These are phyloP conservation scores for Asbolus verrucosus DNA, from an alignment of 1,140 invertebrate genomes.

Conservation along the genomic window DNA sequence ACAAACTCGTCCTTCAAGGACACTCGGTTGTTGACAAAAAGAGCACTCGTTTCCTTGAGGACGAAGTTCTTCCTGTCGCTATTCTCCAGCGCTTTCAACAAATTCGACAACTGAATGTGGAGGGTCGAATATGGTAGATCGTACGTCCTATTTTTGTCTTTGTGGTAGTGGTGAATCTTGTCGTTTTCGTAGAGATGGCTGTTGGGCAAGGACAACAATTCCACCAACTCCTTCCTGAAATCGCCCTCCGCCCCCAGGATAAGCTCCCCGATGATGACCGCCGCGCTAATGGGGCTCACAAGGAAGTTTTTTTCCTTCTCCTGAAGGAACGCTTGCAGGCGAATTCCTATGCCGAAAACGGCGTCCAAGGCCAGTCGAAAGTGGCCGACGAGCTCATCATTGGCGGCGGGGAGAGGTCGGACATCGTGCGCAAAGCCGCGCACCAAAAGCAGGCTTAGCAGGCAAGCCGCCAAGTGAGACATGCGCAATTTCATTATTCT, in stretches of 20 bases:
- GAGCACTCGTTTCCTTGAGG: conserved; percentile 68
- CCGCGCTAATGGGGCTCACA: conserved; percentile 76
- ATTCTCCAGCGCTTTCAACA: conserved; percentile 48
- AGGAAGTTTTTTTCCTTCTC: conserved; percentile 68
- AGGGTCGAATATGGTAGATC: conserved; percentile 43
- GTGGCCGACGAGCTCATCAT: not conserved
- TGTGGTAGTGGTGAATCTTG: conserved; percentile 61
- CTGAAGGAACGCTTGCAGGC: conserved; percentile 53
- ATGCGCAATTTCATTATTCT: conserved; percentile 6
- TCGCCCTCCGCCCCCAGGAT: conserved; percentile 71
- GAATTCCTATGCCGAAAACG: conserved; percentile 55
- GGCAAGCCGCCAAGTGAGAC: not conserved
- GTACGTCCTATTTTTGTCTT: conserved; percentile 47
- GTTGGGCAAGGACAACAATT: conserved; percentile 69
- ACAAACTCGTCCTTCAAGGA: too few relatives aligned
- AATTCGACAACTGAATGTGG: conserved; percentile 52
- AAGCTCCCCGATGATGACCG: conserved; percentile 72
- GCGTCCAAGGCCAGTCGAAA: conserved; percentile 53
- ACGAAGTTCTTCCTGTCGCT: conserved; percentile 48
- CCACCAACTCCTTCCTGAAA: conserved; percentile 71
- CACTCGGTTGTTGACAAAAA: conserved; percentile 68
- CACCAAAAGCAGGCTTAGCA: not conserved
- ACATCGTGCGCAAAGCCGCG: not conserved
- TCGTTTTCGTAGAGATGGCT: conserved; percentile 58
- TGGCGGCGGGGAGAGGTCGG: conserved; percentile 2